Percentiles rank a stretch among this genome's conserved stretches.
These are phyloP conservation scores for Isichthys henryi DNA, from an alignment of 2,113 vertebrate genomes.

Conservation along the genomic window DNA sequence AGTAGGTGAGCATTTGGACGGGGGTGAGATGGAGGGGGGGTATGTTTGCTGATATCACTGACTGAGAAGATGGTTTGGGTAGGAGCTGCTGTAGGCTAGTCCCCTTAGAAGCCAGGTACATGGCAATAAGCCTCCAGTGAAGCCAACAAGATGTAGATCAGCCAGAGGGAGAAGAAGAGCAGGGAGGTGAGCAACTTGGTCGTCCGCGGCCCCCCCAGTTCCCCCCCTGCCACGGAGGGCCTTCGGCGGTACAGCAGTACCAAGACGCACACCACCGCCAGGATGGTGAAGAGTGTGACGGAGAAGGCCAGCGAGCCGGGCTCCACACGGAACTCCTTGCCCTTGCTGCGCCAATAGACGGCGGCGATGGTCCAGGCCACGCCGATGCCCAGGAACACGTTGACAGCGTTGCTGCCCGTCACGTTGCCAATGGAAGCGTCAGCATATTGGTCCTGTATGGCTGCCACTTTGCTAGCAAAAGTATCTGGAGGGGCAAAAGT, in stretches of 20 bases:
- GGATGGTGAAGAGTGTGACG: conserved; percentile 67
- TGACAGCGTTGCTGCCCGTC: conserved; percentile 72
- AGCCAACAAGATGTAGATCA: conserved; percentile 68
- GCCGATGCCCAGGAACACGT: conserved; percentile 72
- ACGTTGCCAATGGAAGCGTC: conserved; percentile 75
- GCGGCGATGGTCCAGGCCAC: conserved; percentile 74
- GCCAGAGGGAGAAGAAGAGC: conserved; percentile 62
- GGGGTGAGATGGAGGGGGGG: too few relatives aligned
- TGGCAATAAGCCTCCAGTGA: conserved; percentile 73
- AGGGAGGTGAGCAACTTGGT: conserved; percentile 60
- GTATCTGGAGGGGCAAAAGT: conserved; percentile 50
- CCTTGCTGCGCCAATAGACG: conserved; percentile 61
- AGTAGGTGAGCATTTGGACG: background rate
- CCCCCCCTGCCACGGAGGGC: conserved; percentile 56
- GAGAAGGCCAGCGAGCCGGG: conserved; percentile 72
- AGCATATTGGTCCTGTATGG: conserved; percentile 74
- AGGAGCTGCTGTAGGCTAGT: background rate
- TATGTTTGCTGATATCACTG: background rate
- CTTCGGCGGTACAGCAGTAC: conserved; percentile 66
- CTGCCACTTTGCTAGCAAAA: conserved; percentile 72
- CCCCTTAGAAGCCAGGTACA: conserved; percentile 52
- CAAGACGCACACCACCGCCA: conserved; percentile 55
- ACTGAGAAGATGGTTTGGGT: background rate
- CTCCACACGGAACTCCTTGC: conserved; percentile 56
- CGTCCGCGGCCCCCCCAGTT: conserved; percentile 68